Conservation (phyloP, 2,888 invertebrate species). For the Thalpophila matura region DNA sequence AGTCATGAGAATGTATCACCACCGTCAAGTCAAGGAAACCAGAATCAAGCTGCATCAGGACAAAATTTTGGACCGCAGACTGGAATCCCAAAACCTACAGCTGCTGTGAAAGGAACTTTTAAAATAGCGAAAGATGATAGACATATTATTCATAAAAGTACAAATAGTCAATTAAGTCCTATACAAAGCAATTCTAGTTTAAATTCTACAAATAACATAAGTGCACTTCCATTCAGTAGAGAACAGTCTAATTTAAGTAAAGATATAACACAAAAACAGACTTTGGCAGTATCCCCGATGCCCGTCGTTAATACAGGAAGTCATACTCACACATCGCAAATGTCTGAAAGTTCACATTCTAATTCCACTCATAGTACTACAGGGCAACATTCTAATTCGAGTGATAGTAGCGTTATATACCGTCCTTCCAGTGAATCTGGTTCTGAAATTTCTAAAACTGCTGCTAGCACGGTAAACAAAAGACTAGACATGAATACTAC, state of each 20-base stretch:
- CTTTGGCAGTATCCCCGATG: slow-evolving; percentile 94
- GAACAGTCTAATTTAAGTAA: slow-evolving; percentile 89
- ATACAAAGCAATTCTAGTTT: slow-evolving; percentile 91
- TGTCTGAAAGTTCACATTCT: slow-evolving; percentile 93
- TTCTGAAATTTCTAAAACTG: slow-evolving; percentile 90
- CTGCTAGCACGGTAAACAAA: slow-evolving; percentile 85
- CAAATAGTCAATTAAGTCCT: slow-evolving; percentile 90
- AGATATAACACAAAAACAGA: slow-evolving; percentile 88
- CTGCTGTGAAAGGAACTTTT: slow-evolving; percentile 97
- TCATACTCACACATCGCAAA: slow-evolving; percentile 85
- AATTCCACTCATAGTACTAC: slow-evolving; percentile 92
- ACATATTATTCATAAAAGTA: slow-evolving; percentile 89
- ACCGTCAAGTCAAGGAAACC: slow-evolving; percentile 67
- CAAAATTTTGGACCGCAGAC: slow-evolving; percentile 83
- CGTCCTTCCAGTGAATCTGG: slow-evolving; percentile 94
- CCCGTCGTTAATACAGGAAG: slow-evolving; percentile 87
- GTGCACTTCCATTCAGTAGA: slow-evolving; percentile 86
- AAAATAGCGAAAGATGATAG: slow-evolving; percentile 92
- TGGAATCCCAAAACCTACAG: slow-evolving; percentile 97
- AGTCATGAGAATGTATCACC: slow-evolving; percentile 70
- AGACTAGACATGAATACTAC: slow-evolving; percentile 88
- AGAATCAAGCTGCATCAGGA: slow-evolving; percentile 80
- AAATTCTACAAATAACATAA: slow-evolving; percentile 89
- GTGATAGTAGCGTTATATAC: slow-evolving; percentile 94
- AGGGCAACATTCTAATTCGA: slow-evolving; percentile 93